phyloP scores from a whole-genome alignment of 2,113 vertebrate species.

The Phyllostomus hastatus region DNA sequence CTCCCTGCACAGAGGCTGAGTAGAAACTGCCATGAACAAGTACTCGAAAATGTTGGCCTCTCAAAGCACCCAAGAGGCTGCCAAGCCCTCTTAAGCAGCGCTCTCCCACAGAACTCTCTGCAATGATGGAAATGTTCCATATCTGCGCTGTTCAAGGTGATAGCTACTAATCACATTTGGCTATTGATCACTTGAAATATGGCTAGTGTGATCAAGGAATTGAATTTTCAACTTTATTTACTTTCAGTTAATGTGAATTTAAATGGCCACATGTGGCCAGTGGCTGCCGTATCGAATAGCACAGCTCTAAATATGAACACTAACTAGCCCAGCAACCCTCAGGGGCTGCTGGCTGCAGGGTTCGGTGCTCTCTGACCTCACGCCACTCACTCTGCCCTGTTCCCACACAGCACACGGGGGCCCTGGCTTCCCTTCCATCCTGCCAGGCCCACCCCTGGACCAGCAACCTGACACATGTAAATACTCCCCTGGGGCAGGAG shows the following conservation, averaged over 20 bases:
- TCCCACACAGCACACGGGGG: neutral
- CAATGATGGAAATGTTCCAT: neutral
- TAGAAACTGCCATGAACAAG: neutral
- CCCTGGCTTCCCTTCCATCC: neutral
- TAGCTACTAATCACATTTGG: neutral
- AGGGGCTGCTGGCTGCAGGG: too few relatives aligned
- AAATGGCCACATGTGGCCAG: neutral
- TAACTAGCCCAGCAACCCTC: neutral
- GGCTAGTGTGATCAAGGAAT: neutral
- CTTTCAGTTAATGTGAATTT: neutral
- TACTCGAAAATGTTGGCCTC: neutral
- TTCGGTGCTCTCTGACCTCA: neutral
- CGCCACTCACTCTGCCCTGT: neutral
- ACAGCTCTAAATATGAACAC: neutral
- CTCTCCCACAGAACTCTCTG: neutral
- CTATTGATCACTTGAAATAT: neutral
- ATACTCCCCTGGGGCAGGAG: neutral
- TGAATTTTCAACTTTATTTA: neutral
- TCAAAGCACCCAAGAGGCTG: neutral
- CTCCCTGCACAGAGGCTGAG: neutral
- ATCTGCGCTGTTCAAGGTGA: too few relatives aligned
- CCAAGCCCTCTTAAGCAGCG: rapidly evolving
- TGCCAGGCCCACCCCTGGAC: neutral
- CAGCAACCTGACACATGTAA: neutral
- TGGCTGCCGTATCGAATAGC: neutral